These are phyloP conservation scores for Neolamprologus caudopunctatus DNA, from an alignment of 2,113 vertebrate genomes.

Conservation along the genomic window DNA sequence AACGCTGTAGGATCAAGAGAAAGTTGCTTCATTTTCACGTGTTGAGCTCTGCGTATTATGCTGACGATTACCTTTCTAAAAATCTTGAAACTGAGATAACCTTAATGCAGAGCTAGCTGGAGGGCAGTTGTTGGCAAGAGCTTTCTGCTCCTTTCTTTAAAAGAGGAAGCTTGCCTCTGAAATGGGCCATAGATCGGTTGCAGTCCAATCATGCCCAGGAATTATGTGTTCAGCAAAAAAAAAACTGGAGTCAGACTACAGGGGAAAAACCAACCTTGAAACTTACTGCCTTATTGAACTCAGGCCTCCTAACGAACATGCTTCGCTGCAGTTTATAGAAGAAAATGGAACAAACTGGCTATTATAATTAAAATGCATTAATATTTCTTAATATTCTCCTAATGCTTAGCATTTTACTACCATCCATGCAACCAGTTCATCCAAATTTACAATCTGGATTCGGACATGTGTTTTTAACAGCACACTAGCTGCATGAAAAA, in stretches of 20 bases:
- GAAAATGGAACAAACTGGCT: not conserved
- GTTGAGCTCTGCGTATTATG: slow-evolving; percentile 26
- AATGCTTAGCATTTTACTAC: not conserved
- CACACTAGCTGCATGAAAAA: not conserved
- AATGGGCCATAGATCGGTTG: slow-evolving; percentile 26
- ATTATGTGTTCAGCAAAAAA: slow-evolving; percentile 21
- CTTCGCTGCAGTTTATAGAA: not conserved
- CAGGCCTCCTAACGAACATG: not conserved
- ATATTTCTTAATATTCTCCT: not conserved
- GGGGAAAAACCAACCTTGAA: not conserved
- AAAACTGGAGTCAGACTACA: not conserved
- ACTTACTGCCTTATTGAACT: not conserved
- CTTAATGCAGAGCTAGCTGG: slow-evolving; percentile 26
- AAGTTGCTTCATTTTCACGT: not conserved
- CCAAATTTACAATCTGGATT: not conserved
- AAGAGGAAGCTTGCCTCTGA: slow-evolving; percentile 21
- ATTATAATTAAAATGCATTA: not conserved
- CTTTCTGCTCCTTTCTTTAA: slow-evolving; percentile 12
- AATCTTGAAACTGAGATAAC: slow-evolving; percentile 20
- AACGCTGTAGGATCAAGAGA: not conserved
- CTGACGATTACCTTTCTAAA: slow-evolving; percentile 39
- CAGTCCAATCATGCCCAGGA: slow-evolving; percentile 10
- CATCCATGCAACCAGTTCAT: not conserved
- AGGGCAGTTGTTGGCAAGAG: slow-evolving; percentile 46
- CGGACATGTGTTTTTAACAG: not conserved